phyloP scores from a whole-genome alignment of 2,113 vertebrate species.

The Regulus satrapa region DNA sequence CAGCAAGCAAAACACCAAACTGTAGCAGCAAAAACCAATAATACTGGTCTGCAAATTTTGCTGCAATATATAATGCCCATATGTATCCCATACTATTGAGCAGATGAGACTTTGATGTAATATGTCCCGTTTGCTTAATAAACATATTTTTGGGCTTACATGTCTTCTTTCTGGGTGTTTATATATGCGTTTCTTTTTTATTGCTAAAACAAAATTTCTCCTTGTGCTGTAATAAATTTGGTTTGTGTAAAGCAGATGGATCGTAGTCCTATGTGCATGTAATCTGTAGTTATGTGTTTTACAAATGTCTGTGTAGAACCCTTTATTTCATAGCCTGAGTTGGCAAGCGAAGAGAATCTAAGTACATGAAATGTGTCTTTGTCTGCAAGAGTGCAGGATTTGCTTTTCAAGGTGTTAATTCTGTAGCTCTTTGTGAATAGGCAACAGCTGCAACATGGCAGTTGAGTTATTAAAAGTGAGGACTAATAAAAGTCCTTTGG shows the following conservation, averaged over 20 bases:
- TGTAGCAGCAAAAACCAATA: too few species aligned
- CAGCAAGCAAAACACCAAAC: not conserved
- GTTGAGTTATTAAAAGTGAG: not conserved
- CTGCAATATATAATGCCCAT: not conserved
- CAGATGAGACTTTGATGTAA: not conserved
- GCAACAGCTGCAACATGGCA: not conserved
- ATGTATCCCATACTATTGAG: not conserved
- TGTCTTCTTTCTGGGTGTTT: not conserved
- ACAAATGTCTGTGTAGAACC: not conserved
- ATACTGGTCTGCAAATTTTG: not conserved
- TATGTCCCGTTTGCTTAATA: not conserved
- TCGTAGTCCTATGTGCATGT: not conserved
- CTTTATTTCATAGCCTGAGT: not conserved
- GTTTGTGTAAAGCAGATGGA: not conserved
- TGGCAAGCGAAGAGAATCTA: not conserved
- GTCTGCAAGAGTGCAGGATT: not conserved
- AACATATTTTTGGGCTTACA: not conserved
- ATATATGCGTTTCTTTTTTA: not conserved
- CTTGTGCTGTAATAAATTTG: not conserved
- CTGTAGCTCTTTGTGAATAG: not conserved
- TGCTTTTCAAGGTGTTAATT: not conserved
- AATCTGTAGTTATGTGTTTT: not conserved
- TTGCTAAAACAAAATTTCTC: accelerated
- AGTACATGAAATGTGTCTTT: not conserved
- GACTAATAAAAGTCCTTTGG: not conserved